phyloP scores from a whole-genome alignment of 2,797 vertebrate species.

The Scyliorhinus canicula region DNA sequence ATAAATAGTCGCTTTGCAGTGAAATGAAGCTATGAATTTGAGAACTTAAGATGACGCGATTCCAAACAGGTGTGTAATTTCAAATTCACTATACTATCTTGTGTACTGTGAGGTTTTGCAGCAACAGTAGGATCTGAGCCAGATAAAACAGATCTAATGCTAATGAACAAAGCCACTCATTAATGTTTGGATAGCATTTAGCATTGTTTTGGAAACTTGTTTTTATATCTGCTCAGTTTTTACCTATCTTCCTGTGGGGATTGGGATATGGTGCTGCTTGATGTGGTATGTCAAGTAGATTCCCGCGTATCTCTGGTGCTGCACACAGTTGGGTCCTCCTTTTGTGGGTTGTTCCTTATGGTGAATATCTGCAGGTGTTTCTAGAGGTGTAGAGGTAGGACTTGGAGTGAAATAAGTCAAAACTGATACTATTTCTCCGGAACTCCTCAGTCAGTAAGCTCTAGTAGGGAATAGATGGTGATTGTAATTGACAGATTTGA shows the following conservation, averaged over 20 bases:
- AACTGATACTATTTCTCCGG: not conserved
- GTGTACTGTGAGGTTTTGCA: not conserved
- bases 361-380: not conserved
- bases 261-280: not conserved
- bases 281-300: not conserved
- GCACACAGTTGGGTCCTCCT: not conserved
- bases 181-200: not conserved
- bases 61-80: not conserved
- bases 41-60: too few species aligned
- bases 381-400: not conserved
- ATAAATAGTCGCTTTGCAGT: not conserved
- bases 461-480: not conserved
- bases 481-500: not conserved
- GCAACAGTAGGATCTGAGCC: not conserved
- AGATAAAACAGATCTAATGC: not conserved
- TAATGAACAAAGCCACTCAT: not conserved
- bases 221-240: not conserved
- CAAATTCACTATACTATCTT: not conserved
- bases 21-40: not conserved
- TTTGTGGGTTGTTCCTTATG: too few species aligned
- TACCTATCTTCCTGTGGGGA: not conserved
- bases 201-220: not conserved
- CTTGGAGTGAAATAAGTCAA: not conserved
- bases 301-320: not conserved
- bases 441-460: not conserved